Percentiles rank a stretch among this genome's conserved stretches.
phyloP scores from a whole-genome alignment of 2,113 vertebrate species.

The Clinocottus analis region DNA sequence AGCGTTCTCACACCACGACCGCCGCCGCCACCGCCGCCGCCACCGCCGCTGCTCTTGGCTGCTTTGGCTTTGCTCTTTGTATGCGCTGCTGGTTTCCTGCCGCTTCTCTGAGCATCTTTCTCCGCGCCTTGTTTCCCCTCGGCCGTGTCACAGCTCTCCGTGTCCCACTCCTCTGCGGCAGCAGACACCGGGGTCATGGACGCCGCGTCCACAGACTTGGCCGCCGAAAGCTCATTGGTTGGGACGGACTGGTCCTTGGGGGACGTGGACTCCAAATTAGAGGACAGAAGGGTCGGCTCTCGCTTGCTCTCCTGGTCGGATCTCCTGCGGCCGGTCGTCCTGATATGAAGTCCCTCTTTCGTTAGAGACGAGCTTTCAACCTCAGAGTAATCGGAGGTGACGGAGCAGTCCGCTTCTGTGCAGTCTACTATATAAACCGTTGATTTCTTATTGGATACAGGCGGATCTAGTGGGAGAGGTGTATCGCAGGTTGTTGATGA shows the following conservation, averaged over 20 bases:
- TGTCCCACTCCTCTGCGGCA: conserved; percentile 79
- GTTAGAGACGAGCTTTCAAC: conserved; percentile 74
- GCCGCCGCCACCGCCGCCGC: conserved; percentile 63
- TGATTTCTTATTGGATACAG: conserved; percentile 82
- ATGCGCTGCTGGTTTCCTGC: conserved; percentile 38
- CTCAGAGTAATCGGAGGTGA: conserved; percentile 90
- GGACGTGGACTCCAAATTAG: conserved; percentile 76
- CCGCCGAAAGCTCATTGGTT: conserved; percentile 60
- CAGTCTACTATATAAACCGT: conserved; percentile 79
- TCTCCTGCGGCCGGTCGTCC: conserved; percentile 40
- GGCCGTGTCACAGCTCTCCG: conserved; percentile 72
- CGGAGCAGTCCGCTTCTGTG: conserved; percentile 92
- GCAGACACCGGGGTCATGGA: conserved; percentile 41
- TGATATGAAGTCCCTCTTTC: conserved; percentile 67
- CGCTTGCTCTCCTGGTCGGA: conserved; percentile 45
- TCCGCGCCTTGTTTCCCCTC: conserved; percentile 63
- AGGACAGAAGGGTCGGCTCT: conserved; percentile 78
- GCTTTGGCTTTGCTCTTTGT: conserved; percentile 81
- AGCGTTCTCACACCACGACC: conserved; percentile 83
- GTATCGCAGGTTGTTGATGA: conserved; percentile 84
- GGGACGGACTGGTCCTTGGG: conserved; percentile 68
- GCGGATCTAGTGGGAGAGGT: conserved; percentile 80
- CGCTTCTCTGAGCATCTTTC: conserved; percentile 45
- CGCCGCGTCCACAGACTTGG: conserved; percentile 55
- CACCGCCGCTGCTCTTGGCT: conserved; percentile 58